Base-by-base conservation (phyloP, 2,888 invertebrate species). In the Stenoptilia bipunctidactyla region DNA sequence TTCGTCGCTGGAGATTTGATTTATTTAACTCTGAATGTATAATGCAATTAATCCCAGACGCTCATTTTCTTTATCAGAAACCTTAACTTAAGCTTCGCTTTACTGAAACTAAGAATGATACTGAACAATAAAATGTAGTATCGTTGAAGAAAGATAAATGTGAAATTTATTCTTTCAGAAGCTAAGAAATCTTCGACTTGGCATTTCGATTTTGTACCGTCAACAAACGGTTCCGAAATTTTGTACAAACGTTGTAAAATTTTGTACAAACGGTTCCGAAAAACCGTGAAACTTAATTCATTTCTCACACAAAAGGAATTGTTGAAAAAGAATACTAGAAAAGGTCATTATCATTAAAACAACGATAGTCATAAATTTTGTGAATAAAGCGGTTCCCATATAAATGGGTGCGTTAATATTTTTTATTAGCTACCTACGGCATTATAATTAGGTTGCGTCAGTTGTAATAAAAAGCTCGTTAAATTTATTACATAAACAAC, bases 351-450 rank as follows among this genome's bases (percentile, higher is more conserved):
- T 64, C 66, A 61, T 73, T 69, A 67, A 61, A 30, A 61, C 55
- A 65, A 69, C 56, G 62, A 61, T 53, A 55, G 56, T 53, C 45
- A 69, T 75, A 66, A 73, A 72, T 75, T 62, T 69, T 55, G 61
- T 49, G 56, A 66, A 64, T 65, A 61, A 58, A 64, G 63, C 62
- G 55, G 30, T 12, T 58, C 60, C 56, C 49, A 52, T 51, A 51
- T 53, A 53, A 64, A 63, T 59, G 58, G 52, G 49, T 52, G 55
- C 53, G 58, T 56, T 61, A 61, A 61, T 61, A 61, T 58, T 54
- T 61, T 55, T 65, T 57, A 64, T 60, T 55, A 55, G 45, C 49
- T 45, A 45, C 47, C 41, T 35, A 35, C 43, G 41, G 20, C 43
- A 42, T 45, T 46, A 50, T 51, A 52, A 54, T 51, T 53, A 46